Base-by-base conservation (phyloP, 2,888 invertebrate genomes). In the Eurytoma californica region DNA sequence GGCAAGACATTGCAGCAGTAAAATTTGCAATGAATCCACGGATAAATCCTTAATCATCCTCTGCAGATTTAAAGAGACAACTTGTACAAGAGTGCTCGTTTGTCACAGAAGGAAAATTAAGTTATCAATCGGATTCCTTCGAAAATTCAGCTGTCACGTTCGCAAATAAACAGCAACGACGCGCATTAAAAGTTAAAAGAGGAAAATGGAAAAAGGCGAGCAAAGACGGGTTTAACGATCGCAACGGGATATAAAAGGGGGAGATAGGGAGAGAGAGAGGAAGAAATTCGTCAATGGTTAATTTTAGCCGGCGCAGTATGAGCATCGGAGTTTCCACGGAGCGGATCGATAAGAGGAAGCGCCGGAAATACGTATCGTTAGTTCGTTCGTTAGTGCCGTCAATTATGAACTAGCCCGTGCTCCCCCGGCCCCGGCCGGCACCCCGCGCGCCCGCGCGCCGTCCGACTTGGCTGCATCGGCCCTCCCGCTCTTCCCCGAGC, bases 321-420 rank as follows among this genome's bases (percentile, higher is more conserved):
- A 69, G 30, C 60, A 66, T 57, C 58, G 63, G 53, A 18, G 72
- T 68, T 63, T 68, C 68, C 61, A 49, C n/a, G 58, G 47, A 9
- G 24, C 18, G 72, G 73, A 77, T 81, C 79, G 77, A 79, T 81
- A 72, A 73, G 77, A 73, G 79, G 79, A 79, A 76, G 79, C 76
- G 77, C 77, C 78, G 79, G 78, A 81, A 81, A 81, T 79, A 81
- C 81, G 77, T 81, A 79, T 79, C 79, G 79, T 79, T 79, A 81
- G 74, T 82, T 80, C 79, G 77, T 82, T 82, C 79, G 80, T 82
- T 80, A 82, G 81, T 69, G 68, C 77, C 77, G 79, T 82, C 81
- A 79, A 80, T 82, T 82, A 82, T 82, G 77, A 82, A 80, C 72
- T 74, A 68, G 77, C 77, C 74, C 55, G 72, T 55, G 65, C 66